Base-by-base conservation (phyloP, 2,888 invertebrate species). In the Galeopsomyia nigrocyanea region DNA sequence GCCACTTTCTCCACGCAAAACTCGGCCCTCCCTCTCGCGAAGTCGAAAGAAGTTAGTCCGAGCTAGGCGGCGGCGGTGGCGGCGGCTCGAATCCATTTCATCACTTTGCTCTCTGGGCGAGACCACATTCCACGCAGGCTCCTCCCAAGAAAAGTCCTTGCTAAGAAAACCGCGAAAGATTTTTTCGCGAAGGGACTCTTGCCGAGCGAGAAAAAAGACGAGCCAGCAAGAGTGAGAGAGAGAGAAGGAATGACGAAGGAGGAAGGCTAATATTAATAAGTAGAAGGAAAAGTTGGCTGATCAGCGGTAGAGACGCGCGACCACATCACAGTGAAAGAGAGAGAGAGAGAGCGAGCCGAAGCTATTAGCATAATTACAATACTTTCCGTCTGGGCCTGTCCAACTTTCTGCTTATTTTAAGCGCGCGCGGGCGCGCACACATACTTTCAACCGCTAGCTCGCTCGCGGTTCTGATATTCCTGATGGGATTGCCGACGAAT, bases 331-430 rank as follows among this genome's bases (percentile, higher is more conserved):
- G 83, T 78, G n/a, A 47, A 39, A 76, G 80, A 80, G 81, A 75
- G 76, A 67, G 78, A 39, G 39, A 39, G 7, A 39, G 39, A 39
- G 39, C 39, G 80, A 56, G 77, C 80, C 80, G 80, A 82, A 82
- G 85, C 86, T 85, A 83, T 86, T 86, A 86, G 86, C 84, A 85
- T 86, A 86, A 86, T 86, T 85, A 86, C 84, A 84, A 85, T 85
- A 85, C 84, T 82, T 82, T 81, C 81, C 81, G 80, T 82, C 81
- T 81, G 81, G 79, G 76, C 49, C 80, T 78, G 79, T 80, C 80
- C 82, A 82, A 83, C 83, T 84, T 83, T 83, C 81, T 82, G 83
- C 82, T 84, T 84, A 85, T 84, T 84, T 84, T 78, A 79, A 80
- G 80, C 78, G 70, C 73, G 69, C 31, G 53, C 68, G 79, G 80